Evolutionary conservation across 2,888 invertebrate genomes (phyloP), one percentile per base, ranked within the genome.

Genomic region (Metellina segmentata): DNA sequence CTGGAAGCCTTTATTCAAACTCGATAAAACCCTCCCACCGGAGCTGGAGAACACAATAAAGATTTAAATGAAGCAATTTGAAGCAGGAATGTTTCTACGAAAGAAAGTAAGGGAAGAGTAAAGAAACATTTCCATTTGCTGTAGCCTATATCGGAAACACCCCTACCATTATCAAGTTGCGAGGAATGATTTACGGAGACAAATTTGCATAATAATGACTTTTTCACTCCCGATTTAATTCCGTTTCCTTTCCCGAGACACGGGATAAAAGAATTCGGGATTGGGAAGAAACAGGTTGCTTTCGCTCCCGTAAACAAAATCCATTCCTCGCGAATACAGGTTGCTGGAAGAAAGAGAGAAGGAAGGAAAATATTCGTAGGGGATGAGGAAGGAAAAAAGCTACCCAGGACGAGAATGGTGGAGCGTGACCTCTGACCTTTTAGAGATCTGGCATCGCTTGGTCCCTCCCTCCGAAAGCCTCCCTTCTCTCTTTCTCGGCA

Each of bases 171-270:
- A 34, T 16, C 51, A 19, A 19, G 51, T 77, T 49, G n/a, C 13
- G 19, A 69, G 11, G n/a, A 71, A 69, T 81, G 34, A 13, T 81
- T 81, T 81, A 81, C 69, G n/a, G 9, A 49, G 49, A 81, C 71
- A 81, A 34, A 34, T 81, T 70, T 81, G 81, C 81, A 81, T 81
- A 81, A 81, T 81, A 71, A 81, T 48, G 49, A 49, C 71, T 81
- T 81, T 81, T 20, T 7, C 34, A 20, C 19, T 11, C 53, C 61
- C 70, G 34, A 19, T n/a, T 19, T n/a, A n/a, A 72, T 34, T 34
- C 34, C 34, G 34, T 4, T 34, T 34, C 34, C 34, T 34, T 34
- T 34, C 34, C 34, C 4, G 34, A 34, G 34, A 34, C 34, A 34
- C 34, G 34, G 34, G 34, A 34, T 34, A 34, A 34, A 34, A 34